Evolutionary conservation across 2,888 invertebrate species (phyloP).

Genomic region (Watsonalla binaria): DNA sequence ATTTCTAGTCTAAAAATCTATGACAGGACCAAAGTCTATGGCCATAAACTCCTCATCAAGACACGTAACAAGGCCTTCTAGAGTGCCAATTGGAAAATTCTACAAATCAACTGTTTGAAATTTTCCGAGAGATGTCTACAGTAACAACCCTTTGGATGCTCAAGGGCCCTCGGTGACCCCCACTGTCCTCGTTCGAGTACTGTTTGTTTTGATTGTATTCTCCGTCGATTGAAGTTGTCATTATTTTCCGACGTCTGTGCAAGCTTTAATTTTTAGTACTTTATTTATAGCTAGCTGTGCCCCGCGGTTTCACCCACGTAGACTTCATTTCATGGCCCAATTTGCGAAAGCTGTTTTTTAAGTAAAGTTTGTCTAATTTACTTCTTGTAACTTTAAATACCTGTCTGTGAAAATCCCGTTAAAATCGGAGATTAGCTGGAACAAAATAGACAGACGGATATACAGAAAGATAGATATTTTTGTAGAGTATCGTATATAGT

Average conservation of each 20-base stretch:
- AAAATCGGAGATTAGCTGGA: no score
- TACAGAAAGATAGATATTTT: no score
- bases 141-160: conserved; percentile 66
- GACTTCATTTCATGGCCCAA: no score
- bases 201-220: conserved; percentile 12
- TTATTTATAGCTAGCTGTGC: not conserved
- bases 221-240: conserved; percentile 6
- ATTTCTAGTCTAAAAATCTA: no score
- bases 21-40: not conserved
- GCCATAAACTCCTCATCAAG: conserved; percentile 9
- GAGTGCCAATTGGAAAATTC: conserved; percentile 63
- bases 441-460: no score
- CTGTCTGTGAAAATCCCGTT: no score
- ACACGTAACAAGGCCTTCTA: conserved; percentile 32
- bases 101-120: conserved; percentile 70
- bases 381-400: no score
- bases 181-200: conserved; percentile 31
- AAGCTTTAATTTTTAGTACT: conserved; percentile 3
- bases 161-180: conserved; percentile 37
- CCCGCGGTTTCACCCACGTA: no score
- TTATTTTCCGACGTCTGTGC: conserved; percentile 3
- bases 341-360: no score
- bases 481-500: no score
- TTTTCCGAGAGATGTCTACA: conserved; percentile 44
- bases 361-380: no score